phyloP scores from a whole-genome alignment of 2,113 vertebrate species.

The Atlantisia rogersi region DNA sequence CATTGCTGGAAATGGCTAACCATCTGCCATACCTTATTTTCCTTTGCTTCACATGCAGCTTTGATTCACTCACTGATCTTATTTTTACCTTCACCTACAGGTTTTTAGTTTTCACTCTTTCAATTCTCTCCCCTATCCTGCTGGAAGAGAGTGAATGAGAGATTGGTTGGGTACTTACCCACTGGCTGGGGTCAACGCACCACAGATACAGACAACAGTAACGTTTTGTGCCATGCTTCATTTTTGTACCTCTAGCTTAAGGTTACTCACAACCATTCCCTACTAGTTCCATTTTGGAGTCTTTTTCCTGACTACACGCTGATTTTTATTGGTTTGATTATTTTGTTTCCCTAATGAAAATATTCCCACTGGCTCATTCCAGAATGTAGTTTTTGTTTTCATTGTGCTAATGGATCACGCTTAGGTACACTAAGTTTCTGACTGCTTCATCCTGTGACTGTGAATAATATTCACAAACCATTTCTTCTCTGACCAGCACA shows the following conservation, averaged over 20 bases:
- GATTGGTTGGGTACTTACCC: not conserved
- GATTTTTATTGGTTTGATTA: not conserved
- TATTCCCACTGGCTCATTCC: not conserved
- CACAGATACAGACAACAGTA: not conserved
- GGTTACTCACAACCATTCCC: not conserved
- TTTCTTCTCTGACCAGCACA: not conserved
- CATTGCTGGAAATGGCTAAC: not conserved
- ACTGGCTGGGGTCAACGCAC: not conserved
- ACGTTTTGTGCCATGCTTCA: not conserved
- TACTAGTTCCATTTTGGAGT: not conserved
- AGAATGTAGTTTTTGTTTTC: not conserved
- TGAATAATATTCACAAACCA: not conserved
- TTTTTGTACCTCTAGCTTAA: not conserved
- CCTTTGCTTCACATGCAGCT: not conserved
- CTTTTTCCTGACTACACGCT: not conserved
- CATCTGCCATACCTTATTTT: not conserved
- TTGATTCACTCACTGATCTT: not conserved
- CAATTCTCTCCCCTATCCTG: not conserved
- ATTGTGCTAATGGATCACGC: not conserved
- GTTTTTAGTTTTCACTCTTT: not conserved
- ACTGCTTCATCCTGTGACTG: not conserved
- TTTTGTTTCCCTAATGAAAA: not conserved
- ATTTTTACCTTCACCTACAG: not conserved
- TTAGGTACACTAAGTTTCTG: not conserved
- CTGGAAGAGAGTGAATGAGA: rapidly evolving